These are phyloP conservation scores for Macrochelys suwanniensis DNA, from an alignment of 2,797 vertebrate genomes.

Conservation along the genomic window DNA sequence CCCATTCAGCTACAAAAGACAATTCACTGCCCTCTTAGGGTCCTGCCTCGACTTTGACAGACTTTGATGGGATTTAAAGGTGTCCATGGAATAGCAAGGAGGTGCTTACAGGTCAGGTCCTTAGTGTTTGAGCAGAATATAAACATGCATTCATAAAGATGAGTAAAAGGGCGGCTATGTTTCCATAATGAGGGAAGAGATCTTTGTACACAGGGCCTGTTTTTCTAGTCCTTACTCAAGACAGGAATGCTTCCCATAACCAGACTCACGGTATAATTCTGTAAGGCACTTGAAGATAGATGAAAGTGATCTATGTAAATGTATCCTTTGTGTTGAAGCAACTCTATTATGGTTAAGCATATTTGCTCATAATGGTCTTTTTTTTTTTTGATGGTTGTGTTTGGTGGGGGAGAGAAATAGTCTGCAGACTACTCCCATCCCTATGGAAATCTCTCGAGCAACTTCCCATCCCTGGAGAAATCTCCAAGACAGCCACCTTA, in stretches of 20 bases:
- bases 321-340: conserved; percentile 12
- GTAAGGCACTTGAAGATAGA: background rate
- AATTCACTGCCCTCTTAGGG: background rate
- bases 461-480: conserved; percentile 24
- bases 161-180: background rate
- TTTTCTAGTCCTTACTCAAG: fast-evolving
- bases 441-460: background rate
- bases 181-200: background rate
- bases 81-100: background rate
- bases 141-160: fast-evolving
- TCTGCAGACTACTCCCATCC: no score
- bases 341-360: conserved; percentile 24
- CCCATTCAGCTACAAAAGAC: background rate
- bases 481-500: conserved; percentile 18
- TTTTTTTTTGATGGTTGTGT: background rate
- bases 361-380: conserved; percentile 5
- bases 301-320: background rate
- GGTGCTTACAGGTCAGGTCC: background rate
- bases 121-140: fast-evolving
- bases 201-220: fast-evolving
- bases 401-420: background rate
- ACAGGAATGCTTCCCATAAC: background rate
- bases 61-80: fast-evolving
- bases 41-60: background rate
- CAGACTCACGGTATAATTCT: background rate